phyloP scores from a whole-genome alignment of 1,140 invertebrate genomes.

The Cyclargus thomasi region DNA sequence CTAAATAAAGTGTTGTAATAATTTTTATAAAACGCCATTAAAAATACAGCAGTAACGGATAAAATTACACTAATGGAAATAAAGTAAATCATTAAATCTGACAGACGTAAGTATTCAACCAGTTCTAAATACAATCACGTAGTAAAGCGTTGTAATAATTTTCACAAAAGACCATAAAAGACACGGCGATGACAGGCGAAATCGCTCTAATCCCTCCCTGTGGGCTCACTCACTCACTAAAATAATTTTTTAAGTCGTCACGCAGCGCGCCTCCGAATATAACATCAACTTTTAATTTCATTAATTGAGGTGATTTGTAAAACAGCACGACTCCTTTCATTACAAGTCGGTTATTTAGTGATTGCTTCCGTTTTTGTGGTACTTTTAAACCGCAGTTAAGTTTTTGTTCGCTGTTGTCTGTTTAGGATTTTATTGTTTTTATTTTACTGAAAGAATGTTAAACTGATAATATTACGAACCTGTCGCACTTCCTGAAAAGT shows the following conservation, averaged over 20 bases:
- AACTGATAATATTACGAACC: too few relatives aligned
- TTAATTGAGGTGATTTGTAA: conserved; percentile 75
- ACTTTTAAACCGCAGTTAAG: conserved; percentile 17
- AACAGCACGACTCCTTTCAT: conserved; percentile 74
- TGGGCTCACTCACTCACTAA: conserved; percentile 39
- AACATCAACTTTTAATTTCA: conserved; percentile 70
- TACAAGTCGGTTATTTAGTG: conserved; percentile 73
- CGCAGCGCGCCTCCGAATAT: conserved; percentile 52
- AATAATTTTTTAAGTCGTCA: conserved; percentile 43
- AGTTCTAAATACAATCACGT: too few relatives aligned
- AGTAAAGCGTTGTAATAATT: background rate
- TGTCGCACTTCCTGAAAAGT: too few relatives aligned
- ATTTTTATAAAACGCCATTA: too few relatives aligned
- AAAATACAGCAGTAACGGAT: conserved; percentile 29
- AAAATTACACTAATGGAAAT: conserved; percentile 27
- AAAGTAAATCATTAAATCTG: too few relatives aligned
- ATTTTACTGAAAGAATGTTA: background rate
- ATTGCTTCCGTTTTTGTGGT: conserved; percentile 60
- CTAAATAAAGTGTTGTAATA: too few relatives aligned
- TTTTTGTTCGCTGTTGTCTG: background rate
- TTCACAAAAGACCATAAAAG: background rate
- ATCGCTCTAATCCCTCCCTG: conserved; percentile 28
- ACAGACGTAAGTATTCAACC: too few relatives aligned
- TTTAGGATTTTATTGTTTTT: background rate
- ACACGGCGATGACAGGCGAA: conserved; percentile 32